Percentiles rank a stretch among this genome's conserved stretches.
phyloP scores from a whole-genome alignment of 2,113 vertebrate genomes.

The Crotalus viridis region DNA sequence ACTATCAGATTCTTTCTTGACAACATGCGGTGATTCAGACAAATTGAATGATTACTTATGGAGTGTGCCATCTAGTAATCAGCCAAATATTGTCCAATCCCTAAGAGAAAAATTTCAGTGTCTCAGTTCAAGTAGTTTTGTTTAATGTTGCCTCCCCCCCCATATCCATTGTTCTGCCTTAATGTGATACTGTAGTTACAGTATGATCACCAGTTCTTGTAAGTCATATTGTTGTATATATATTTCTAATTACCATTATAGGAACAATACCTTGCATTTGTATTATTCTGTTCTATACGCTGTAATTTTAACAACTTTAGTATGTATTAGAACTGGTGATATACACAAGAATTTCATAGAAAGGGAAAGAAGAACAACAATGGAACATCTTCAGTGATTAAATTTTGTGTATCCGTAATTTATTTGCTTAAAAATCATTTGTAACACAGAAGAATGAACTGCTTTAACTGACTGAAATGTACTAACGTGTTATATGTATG shows the following conservation, averaged over 20 bases:
- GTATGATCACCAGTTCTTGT: conserved; percentile 34
- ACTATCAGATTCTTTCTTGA: conserved; percentile 61
- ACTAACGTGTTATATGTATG: background rate
- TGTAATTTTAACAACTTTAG: background rate
- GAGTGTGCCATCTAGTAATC: conserved; percentile 83
- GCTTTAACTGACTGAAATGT: background rate
- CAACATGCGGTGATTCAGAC: conserved; percentile 67
- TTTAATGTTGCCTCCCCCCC: conserved; percentile 60
- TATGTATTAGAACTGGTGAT: background rate
- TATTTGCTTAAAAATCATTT: background rate
- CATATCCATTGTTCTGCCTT: conserved; percentile 34
- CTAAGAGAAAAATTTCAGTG: conserved; percentile 96
- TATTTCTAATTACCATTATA: conserved; percentile 25
- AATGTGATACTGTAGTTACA: conserved; percentile 3
- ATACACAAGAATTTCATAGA: background rate
- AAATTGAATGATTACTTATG: conserved; percentile 90
- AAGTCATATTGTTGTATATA: conserved; percentile 33
- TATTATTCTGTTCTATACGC: background rate
- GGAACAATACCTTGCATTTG: conserved; percentile 30
- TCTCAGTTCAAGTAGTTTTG: conserved; percentile 96
- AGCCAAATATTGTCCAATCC: conserved; percentile 92
- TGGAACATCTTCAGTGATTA: background rate
- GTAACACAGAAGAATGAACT: conserved; percentile 5
- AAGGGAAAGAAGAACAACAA: background rate
- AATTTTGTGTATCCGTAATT: background rate